A percentile compares a stretch with the other conserved stretches of the same genome.
phyloP scores from a whole-genome alignment of 2,797 vertebrate species.

The Xiphorhynchus erythropygius region DNA sequence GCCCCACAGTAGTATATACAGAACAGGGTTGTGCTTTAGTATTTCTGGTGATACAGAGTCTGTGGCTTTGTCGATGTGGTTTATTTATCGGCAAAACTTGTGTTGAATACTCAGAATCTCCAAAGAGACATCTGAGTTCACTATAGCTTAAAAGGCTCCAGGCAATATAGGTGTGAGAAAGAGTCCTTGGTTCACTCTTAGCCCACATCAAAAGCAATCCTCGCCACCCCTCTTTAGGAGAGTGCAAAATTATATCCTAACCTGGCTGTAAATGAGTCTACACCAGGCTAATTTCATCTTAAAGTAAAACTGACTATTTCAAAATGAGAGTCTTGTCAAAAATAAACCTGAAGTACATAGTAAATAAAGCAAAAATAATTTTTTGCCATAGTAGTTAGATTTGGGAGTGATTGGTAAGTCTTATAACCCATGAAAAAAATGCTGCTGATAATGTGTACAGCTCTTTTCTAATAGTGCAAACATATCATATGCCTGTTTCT shows the following conservation, averaged over 20 bases:
- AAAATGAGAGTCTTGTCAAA: not conserved
- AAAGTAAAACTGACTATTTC: not conserved
- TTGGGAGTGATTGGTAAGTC: not conserved
- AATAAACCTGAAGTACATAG: not conserved
- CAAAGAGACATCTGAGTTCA: not conserved
- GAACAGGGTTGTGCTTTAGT: not conserved
- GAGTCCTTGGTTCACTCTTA: not conserved
- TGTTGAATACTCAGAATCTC: not conserved
- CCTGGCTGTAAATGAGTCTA: not conserved
- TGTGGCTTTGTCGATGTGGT: fast-evolving
- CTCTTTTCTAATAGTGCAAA: not conserved
- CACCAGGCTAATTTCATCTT: not conserved
- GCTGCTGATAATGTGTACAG: not conserved
- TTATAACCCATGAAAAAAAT: not conserved
- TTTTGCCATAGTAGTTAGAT: not conserved
- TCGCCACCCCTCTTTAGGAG: no score
- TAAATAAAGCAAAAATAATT: not conserved
- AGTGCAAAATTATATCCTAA: not conserved
- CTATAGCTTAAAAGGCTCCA: not conserved
- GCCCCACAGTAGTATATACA: fast-evolving
- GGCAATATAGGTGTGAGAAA: not conserved
- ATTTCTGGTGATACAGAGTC: no score
- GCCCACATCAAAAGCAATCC: not conserved
- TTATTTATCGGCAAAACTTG: not conserved
- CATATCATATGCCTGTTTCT: not conserved